Percentiles rank a stretch among this genome's conserved stretches.
Conservation (phyloP, 2,888 invertebrate genomes). For the Scrobipalpa atriplicella region DNA sequence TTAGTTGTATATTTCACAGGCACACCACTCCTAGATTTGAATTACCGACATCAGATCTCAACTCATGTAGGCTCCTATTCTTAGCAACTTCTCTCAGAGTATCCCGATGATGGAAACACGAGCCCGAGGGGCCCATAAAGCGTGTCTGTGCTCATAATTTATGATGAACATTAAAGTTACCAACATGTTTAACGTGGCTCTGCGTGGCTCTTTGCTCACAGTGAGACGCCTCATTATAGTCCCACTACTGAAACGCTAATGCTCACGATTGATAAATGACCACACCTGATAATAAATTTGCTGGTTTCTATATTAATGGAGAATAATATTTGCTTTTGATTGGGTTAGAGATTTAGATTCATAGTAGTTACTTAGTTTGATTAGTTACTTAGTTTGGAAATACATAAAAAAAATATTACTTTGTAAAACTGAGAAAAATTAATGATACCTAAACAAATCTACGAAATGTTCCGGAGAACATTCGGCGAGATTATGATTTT, state of each 20-base stretch:
- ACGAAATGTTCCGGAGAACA: too few relatives aligned
- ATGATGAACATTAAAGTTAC: conserved; percentile 46
- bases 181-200: conserved; percentile 41
- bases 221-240: conserved; percentile 46
- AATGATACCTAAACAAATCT: too few relatives aligned
- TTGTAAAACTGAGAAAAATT: too few relatives aligned
- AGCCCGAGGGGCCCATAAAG: conserved; percentile 37
- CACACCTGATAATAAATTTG: conserved; percentile 34
- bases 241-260: conserved; percentile 46
- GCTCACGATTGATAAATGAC: conserved; percentile 36
- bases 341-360: conserved; percentile 10
- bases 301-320: conserved; percentile 25
- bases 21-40: background rate
- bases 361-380: background rate
- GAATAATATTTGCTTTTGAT: conserved; percentile 22
- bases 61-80: conserved; percentile 34
- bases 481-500: too few relatives aligned
- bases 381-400: too few relatives aligned
- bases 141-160: conserved; percentile 44
- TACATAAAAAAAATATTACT: too few relatives aligned
- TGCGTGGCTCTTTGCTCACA: conserved; percentile 32
- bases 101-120: conserved; percentile 40
- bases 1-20: background rate
- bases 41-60: conserved; percentile 19
- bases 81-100: conserved; percentile 30